Evolutionary conservation across 2,797 vertebrate genomes (phyloP).

Genomic region (Paedocypris micromegethes): DNA sequence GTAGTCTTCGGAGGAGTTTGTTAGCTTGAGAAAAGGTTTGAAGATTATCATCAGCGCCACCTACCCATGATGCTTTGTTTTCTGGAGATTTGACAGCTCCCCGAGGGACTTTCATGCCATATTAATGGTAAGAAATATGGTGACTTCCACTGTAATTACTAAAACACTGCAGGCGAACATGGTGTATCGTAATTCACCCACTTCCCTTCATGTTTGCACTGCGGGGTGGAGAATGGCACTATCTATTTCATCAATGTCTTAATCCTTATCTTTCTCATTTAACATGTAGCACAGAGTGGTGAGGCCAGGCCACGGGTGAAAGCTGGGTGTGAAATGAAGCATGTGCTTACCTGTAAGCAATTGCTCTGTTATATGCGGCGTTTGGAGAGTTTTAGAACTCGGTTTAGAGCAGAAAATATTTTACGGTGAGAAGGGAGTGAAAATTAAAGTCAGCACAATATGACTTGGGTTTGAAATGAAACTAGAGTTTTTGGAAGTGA

Average conservation of each 20-base stretch:
- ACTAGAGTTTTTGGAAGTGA: constrained; percentile 18
- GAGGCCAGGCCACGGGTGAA: constrained; percentile 7
- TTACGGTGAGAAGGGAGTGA: constrained; percentile 20
- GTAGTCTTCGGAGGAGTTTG: no score
- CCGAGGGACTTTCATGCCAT: constrained; percentile 64
- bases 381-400: not conserved
- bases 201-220: constrained; percentile 56
- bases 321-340: constrained; percentile 13
- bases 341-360: constrained; percentile 7
- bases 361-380: not conserved
- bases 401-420: not conserved
- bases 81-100: constrained; percentile 60
- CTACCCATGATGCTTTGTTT: constrained; percentile 59
- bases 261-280: constrained; percentile 49
- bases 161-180: constrained; percentile 62
- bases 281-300: constrained; percentile 35
- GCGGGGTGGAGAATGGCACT: constrained; percentile 43
- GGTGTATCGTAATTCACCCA: constrained; percentile 55
- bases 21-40: constrained; percentile 20
- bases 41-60: constrained; percentile 43
- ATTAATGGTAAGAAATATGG: constrained; percentile 63
- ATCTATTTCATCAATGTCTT: constrained; percentile 47
- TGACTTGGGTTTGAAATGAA: constrained; percentile 12
- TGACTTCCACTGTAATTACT: constrained; percentile 66
- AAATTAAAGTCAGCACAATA: constrained; percentile 19